phyloP scores from a whole-genome alignment of 1,140 invertebrate species.

The Drosophila jambulina region DNA sequence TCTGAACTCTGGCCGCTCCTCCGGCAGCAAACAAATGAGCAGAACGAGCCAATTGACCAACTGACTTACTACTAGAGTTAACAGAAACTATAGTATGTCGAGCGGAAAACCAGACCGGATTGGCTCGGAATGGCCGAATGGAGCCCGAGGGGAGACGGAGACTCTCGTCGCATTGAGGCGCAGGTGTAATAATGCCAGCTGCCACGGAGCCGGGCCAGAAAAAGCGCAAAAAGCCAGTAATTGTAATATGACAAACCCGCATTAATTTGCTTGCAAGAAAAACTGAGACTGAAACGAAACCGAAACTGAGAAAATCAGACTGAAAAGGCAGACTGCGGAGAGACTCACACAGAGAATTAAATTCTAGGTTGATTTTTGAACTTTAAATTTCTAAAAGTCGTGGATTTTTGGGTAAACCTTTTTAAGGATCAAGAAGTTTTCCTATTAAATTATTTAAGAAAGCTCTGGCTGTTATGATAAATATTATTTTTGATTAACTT shows the following conservation, averaged over 20 bases:
- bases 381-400: background rate
- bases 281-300: constrained; percentile 33
- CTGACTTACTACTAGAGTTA: constrained; percentile 5
- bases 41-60: constrained; percentile 44
- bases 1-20: constrained; percentile 54
- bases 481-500: background rate
- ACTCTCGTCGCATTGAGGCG: constrained; percentile 29
- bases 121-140: constrained; percentile 12
- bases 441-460: background rate
- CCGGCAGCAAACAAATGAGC: constrained; percentile 33
- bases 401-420: background rate
- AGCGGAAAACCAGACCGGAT: constrained; percentile 34
- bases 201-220: constrained; percentile 33
- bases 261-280: constrained; percentile 64
- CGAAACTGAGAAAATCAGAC: constrained; percentile 26
- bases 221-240: constrained; percentile 57
- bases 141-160: constrained; percentile 21
- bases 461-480: background rate
- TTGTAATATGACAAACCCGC: constrained; percentile 76
- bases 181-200: constrained; percentile 75
- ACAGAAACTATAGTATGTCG: constrained; percentile 20
- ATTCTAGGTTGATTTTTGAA: background rate
- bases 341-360: background rate
- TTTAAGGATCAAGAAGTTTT: too few species aligned
- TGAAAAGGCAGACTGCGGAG: too few species aligned